Evolutionary conservation across 2,797 vertebrate genomes (phyloP).

Genomic region (Emydoidea blandingii): DNA sequence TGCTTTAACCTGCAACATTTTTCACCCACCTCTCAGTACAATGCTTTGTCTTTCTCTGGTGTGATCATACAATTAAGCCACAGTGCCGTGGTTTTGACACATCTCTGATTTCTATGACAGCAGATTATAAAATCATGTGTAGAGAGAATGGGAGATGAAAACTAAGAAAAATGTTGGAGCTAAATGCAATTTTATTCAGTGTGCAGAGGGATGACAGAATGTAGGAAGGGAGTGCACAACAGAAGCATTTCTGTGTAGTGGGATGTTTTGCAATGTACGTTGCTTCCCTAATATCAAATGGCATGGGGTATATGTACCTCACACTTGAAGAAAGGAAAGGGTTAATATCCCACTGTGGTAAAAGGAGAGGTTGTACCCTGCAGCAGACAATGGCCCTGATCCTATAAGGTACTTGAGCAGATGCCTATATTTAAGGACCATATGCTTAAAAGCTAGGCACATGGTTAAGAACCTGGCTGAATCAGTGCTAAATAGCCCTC

Average conservation of each 20-base stretch:
- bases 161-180: constrained; percentile 36
- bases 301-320: not conserved
- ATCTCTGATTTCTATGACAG: constrained; percentile 80
- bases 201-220: not conserved
- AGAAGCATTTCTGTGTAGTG: not conserved
- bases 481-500: not conserved
- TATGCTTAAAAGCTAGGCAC: not conserved
- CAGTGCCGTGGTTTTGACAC: constrained; percentile 75
- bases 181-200: constrained; percentile 59
- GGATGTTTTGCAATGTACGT: not conserved
- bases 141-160: constrained; percentile 53
- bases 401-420: not conserved
- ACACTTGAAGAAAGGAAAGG: not conserved
- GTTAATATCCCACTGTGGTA: not conserved
- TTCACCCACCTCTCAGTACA: constrained; percentile 23
- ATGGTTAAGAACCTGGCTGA: not conserved
- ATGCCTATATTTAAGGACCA: not conserved
- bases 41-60: constrained; percentile 9
- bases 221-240: not conserved
- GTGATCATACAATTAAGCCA: constrained; percentile 61
- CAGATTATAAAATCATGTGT: constrained; percentile 70
- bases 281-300: not conserved
- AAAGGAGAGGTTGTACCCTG: not conserved
- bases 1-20: constrained; percentile 35
- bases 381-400: not conserved